Evolutionary conservation across 2,113 vertebrate species (phyloP), one percentile per base, ranked within the genome.

Genomic region (Eulacestoma nigropectus): DNA sequence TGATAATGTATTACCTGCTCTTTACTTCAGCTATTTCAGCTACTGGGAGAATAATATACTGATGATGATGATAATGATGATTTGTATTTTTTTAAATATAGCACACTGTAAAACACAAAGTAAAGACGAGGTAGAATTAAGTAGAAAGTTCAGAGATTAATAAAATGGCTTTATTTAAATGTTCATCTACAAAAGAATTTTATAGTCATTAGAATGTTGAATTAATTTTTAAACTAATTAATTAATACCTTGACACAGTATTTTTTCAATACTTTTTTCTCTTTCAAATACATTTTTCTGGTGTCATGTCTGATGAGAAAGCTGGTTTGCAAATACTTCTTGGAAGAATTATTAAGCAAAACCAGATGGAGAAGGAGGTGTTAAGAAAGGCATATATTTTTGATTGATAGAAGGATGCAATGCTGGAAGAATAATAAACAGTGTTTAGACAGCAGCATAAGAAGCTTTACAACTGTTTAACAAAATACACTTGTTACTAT

Each of bases 391-490:
- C 72, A 77, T 78, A 44, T 84, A 87, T 92, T 80, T 96, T 97
- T 95, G 55, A 93, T 77, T 90, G 89, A 95, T 94, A 90, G 91
- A 83, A 75, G 11, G 16, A 47, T 53, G 5, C 35, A 69, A 50
- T n/a, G 17, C 32, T 95, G 42, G 70, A 97, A 95, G 60, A 78
- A 65, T 87, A 93, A 90, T 84, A 95, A 97, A 81, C 39, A 93
- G 44, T 88, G 77, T 90, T 96, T 87, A 96, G 95, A 95, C 46
- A 96, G 82, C 60, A 91, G 72, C 64, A 93, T 22, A 94, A 95
- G 84, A 95, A 81, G 52, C 33, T 94, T 97, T 78, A 83, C 70
- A 96, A 93, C 70, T 96, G 74, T 97, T 97, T 97, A 94, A 94
- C 94, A 94, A 87, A 97, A 97, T 52, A 46, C 16, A 9, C 87